Evolutionary conservation across 2,888 invertebrate genomes (phyloP).

Genomic region (Cephonodes hylas): DNA sequence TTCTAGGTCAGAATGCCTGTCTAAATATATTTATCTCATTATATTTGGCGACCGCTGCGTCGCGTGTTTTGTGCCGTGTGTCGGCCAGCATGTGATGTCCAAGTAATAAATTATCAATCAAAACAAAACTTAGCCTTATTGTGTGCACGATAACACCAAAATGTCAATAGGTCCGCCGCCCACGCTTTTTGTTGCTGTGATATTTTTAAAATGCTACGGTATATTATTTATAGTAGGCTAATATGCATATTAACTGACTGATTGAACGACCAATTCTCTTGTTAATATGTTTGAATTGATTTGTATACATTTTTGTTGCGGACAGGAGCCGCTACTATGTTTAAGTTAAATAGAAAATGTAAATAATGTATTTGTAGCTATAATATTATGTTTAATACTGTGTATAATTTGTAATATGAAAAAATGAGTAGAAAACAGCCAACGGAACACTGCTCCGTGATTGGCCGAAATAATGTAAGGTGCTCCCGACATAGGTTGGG

Average conservation of each 20-base stretch:
- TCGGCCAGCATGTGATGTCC: neutral
- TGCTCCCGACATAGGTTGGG: too few relatives aligned
- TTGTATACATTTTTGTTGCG: neutral
- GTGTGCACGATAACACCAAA: neutral
- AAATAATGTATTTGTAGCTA: too few relatives aligned
- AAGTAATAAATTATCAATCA: slow-evolving; percentile 9
- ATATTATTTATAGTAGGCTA: slow-evolving; percentile 8
- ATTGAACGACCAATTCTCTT: neutral
- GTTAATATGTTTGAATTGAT: neutral
- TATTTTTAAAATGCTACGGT: slow-evolving; percentile 6
- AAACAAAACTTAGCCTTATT: neutral
- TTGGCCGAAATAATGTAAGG: too few relatives aligned
- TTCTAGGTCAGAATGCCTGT: neutral
- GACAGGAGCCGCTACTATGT: too few relatives aligned
- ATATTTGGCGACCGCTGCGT: neutral
- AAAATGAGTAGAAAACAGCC: too few relatives aligned
- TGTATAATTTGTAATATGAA: too few relatives aligned
- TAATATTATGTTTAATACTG: too few relatives aligned
- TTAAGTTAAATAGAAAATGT: too few relatives aligned
- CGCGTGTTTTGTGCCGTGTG: neutral
- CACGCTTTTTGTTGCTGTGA: slow-evolving; percentile 14
- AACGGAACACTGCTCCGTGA: too few relatives aligned
- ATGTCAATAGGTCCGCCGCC: slow-evolving; percentile 21
- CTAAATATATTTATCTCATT: slow-evolving; percentile 9
- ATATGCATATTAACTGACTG: slow-evolving; percentile 10